Base-by-base conservation (phyloP, 2,888 invertebrate genomes). In the Amiota minor region DNA sequence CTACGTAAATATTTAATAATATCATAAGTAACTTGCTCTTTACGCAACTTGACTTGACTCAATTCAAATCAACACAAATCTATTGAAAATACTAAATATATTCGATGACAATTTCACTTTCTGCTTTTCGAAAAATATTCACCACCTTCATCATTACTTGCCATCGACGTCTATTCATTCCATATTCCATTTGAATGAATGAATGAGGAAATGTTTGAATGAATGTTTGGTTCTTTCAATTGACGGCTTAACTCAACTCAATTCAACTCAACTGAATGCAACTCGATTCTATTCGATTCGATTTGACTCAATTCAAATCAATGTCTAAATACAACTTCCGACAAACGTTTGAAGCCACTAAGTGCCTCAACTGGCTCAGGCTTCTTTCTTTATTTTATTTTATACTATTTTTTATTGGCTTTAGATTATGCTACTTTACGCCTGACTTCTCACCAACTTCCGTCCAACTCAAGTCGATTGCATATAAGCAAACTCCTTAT, bases 291-390 rank as follows among this genome's bases (percentile, higher is more conserved):
- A 20, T 20, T 23, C 18, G 9, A 47, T 20, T 67, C 16, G 23
- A 23, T 47, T 49, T 53, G 14, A 53, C 46, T 68, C 67, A 68
- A 68, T 68, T 49, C 67, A 68, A 68, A 68, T 68, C 67, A 68
- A 68, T 68, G 67, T 68, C 67, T 68, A 68, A 68, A 68, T 68
- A 68, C 67, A 68, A 68, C 67, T 68, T 68, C 67, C 67, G 67
- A 68, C 67, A 68, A 68, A 53, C 67, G 67, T 68, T 68, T 68
- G 18, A 23, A 68, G 67, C 53, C 67, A 68, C 67, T 68, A 68
- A 68, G 67, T 68, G 67, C 67, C 67, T 68, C 50, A 68, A 47
- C 50, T 68, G 20, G 53, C 53, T 50, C 35, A 50, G 35, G 35
- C 6, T 35, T 35, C 35, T 35, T 35, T 35, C 35, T 35, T 35